Evolutionary conservation across 2,797 vertebrate species (phyloP).

Genomic region (Leptodactylus fallax): DNA sequence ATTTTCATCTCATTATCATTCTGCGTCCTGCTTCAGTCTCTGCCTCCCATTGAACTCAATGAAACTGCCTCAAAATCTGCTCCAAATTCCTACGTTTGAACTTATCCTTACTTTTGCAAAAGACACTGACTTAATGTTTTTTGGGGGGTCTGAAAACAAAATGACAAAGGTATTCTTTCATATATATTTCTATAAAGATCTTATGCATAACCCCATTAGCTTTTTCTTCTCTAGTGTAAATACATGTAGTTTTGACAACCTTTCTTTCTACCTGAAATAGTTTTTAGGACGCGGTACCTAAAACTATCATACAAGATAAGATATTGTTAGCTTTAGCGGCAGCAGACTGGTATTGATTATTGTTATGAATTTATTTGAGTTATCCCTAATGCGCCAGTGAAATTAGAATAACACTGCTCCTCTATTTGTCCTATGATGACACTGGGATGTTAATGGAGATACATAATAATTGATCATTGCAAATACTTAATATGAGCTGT

Average conservation of each 20-base stretch:
- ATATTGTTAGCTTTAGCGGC: background rate
- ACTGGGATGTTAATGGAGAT: background rate
- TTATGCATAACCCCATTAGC: background rate
- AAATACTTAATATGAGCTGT: slow-evolving; percentile 3
- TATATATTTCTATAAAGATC: no score
- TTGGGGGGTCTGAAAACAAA: background rate
- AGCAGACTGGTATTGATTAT: background rate
- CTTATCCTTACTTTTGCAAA: no score
- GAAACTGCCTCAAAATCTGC: no score
- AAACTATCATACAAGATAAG: background rate
- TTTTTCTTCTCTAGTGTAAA: background rate
- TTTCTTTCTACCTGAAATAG: background rate
- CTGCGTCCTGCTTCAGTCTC: no score
- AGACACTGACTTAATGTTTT: background rate
- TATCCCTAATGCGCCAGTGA: background rate
- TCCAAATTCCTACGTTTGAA: no score
- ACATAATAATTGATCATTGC: slow-evolving; percentile 26
- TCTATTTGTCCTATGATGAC: slow-evolving; percentile 6
- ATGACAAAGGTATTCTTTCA: background rate
- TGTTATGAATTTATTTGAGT: background rate
- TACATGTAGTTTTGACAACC: background rate
- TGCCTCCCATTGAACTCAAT: no score
- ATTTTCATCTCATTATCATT: no score
- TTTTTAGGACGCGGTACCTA: background rate
- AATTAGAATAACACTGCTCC: background rate